Evolutionary conservation across 1,140 invertebrate species (phyloP).

Genomic region (Zophobas atratus): DNA sequence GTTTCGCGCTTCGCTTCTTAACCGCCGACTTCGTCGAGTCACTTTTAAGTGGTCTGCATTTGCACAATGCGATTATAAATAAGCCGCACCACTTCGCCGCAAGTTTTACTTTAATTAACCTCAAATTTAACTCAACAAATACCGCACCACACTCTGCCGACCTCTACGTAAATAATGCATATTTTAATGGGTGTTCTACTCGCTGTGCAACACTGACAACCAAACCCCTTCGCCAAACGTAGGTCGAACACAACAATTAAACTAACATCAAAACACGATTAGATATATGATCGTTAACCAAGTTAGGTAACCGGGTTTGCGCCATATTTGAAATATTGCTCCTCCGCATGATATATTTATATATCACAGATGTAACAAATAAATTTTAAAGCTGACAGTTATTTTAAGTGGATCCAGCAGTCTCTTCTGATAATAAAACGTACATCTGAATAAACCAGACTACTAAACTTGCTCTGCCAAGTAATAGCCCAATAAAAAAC

Average conservation of each 20-base stretch:
- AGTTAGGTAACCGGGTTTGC: too few relatives aligned
- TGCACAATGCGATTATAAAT: conserved; percentile 29
- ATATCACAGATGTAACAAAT: too few relatives aligned
- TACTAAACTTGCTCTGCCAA: conserved; percentile 25
- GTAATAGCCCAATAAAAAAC: conserved; percentile 36
- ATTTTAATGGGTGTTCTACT: not conserved
- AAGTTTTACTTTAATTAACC: conserved; percentile 39
- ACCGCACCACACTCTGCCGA: not conserved
- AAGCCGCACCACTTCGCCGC: not conserved
- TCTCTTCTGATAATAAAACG: conserved; percentile 9
- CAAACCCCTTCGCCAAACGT: not conserved
- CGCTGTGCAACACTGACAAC: not conserved
- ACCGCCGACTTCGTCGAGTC: not conserved
- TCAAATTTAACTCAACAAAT: conserved; percentile 18
- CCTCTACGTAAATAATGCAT: conserved; percentile 9
- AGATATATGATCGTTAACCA: too few relatives aligned
- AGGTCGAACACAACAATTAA: not conserved
- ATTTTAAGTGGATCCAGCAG: not conserved
- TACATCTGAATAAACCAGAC: conserved; percentile 29
- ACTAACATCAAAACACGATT: too few relatives aligned
- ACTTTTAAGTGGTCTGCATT: conserved; percentile 25
- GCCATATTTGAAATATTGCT: too few relatives aligned
- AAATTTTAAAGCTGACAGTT: too few relatives aligned
- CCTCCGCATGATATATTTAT: too few relatives aligned
- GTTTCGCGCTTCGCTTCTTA: conserved; percentile 2